Evolutionary conservation across 2,113 vertebrate species (phyloP).

Genomic region (Macrotus californicus): DNA sequence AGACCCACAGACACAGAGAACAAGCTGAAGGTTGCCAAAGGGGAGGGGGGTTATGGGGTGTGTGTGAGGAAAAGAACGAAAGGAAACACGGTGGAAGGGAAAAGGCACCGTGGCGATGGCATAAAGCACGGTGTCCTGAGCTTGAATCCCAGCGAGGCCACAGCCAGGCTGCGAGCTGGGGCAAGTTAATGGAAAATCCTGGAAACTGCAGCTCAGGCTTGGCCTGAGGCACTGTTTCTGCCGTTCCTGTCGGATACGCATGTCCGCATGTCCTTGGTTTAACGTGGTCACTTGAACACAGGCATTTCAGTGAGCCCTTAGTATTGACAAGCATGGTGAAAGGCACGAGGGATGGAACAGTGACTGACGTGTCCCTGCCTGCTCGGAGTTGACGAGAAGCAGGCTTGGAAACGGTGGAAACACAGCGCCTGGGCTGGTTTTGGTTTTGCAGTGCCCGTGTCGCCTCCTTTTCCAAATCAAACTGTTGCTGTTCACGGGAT

Average conservation of each 20-base stretch:
- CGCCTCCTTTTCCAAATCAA: not conserved
- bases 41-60: not conserved
- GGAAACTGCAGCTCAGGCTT: not conserved
- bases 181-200: not conserved
- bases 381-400: not conserved
- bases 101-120: not conserved
- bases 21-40: not conserved
- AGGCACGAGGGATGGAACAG: rapidly evolving
- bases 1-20: not conserved
- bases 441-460: rapidly evolving
- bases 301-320: not conserved
- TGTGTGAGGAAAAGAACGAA: not conserved
- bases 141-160: not conserved
- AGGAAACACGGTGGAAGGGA: no score
- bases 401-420: not conserved
- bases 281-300: not conserved
- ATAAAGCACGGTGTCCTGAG: not conserved
- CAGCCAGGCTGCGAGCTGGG: not conserved
- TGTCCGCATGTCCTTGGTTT: not conserved
- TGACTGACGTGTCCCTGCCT: not conserved
- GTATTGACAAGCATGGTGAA: rapidly evolving
- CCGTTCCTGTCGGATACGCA: not conserved
- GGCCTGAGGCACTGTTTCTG: not conserved
- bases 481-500: rapidly evolving
- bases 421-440: rapidly evolving